A percentile compares a stretch with the other conserved stretches of the same genome.
Evolutionary conservation across 2,888 invertebrate genomes (phyloP).

Genomic region (Carabus problematicus): DNA sequence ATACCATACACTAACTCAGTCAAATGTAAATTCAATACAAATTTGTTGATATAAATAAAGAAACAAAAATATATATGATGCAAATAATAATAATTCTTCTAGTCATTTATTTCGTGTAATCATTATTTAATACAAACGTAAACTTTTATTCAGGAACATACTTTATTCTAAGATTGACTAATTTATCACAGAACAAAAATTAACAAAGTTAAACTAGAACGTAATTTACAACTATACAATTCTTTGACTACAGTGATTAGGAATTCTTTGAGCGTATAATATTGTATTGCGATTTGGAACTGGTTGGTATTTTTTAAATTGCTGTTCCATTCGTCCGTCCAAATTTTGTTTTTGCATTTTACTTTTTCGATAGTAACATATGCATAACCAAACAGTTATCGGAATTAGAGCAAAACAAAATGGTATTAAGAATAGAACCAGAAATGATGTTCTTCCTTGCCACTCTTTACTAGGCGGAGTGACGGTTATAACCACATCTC

Average conservation of each 20-base stretch:
- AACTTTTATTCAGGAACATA: too few relatives aligned
- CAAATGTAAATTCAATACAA: too few relatives aligned
- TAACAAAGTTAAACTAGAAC: neutral
- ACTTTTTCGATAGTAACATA: constrained; percentile 50
- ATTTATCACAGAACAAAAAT: constrained; percentile 26
- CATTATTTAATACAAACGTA: constrained; percentile 1
- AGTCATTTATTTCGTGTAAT: neutral
- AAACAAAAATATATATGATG: too few relatives aligned
- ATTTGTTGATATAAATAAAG: too few relatives aligned
- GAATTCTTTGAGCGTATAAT: constrained; percentile 8
- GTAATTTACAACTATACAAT: constrained; percentile 19
- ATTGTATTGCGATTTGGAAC: neutral
- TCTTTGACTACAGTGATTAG: constrained; percentile 13
- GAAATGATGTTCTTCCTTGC: constrained; percentile 48
- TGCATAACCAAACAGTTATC: constrained; percentile 53
- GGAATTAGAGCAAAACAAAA: constrained; percentile 53
- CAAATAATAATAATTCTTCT: neutral
- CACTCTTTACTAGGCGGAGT: constrained; percentile 45
- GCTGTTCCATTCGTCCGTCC: constrained; percentile 10
- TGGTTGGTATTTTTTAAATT: constrained; percentile 27
- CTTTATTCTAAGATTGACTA: constrained; percentile 18
- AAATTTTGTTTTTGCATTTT: constrained; percentile 37
- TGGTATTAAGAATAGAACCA: constrained; percentile 54
- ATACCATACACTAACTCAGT: too few relatives aligned
- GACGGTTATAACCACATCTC: constrained; percentile 47